phyloP scores from a whole-genome alignment of 2,797 vertebrate genomes.

The Notolabrus celidotus region DNA sequence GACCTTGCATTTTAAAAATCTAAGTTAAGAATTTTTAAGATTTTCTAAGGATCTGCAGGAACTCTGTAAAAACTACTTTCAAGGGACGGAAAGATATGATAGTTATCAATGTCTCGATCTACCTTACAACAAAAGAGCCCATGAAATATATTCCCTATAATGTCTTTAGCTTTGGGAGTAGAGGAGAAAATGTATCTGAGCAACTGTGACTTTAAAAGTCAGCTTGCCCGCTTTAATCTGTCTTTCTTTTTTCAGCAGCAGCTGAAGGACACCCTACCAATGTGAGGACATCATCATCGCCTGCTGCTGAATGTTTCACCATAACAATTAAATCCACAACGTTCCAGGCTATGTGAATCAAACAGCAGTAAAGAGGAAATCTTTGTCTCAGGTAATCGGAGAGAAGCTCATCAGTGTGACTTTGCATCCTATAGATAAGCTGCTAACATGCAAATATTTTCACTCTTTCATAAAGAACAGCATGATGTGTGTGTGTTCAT shows the following conservation, averaged over 20 bases:
- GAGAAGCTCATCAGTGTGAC: slow-evolving; percentile 52
- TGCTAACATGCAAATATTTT: too few species aligned
- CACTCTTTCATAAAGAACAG: too few species aligned
- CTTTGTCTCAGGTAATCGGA: slow-evolving; percentile 42
- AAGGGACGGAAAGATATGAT: too few species aligned
- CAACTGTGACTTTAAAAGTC: too few species aligned
- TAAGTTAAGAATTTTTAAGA: too few species aligned
- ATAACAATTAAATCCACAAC: slow-evolving; percentile 38
- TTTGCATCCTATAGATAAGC: slow-evolving; percentile 53
- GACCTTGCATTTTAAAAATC: too few species aligned
- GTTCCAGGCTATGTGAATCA: slow-evolving; percentile 42
- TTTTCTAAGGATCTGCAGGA: too few species aligned
- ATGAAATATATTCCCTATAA: neutral
- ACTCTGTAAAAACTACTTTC: too few species aligned
- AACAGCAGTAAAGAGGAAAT: slow-evolving; percentile 26
- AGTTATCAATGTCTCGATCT: too few species aligned
- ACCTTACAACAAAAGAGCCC: too few species aligned
- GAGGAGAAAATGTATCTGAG: neutral
- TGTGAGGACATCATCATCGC: slow-evolving; percentile 22
- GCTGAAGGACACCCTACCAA: slow-evolving; percentile 25
- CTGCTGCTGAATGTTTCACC: slow-evolving; percentile 37
- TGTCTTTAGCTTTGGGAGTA: neutral
- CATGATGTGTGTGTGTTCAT: too few species aligned
- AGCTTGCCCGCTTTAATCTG: too few species aligned
- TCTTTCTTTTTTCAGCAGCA: neutral